Conservation (phyloP, 2,113 vertebrate species). For the Pygoscelis antarcticus region DNA sequence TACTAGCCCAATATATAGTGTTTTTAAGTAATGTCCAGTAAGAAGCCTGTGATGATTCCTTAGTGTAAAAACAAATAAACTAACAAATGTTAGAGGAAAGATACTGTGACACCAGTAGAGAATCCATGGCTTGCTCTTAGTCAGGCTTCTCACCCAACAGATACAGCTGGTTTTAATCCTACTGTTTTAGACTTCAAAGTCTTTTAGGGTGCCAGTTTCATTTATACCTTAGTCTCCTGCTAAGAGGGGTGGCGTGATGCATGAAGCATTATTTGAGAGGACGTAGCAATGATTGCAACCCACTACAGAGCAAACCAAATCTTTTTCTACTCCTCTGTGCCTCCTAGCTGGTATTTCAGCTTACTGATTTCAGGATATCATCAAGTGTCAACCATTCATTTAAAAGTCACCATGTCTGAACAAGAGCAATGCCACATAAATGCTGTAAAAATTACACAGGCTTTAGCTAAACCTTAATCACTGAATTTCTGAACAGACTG, state of each 20-base stretch:
- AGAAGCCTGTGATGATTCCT: neutral
- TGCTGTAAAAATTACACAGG: neutral
- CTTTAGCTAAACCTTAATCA: slow-evolving; percentile 23
- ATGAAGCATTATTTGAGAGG: neutral
- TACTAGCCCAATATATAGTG: neutral
- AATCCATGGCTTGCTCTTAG: neutral
- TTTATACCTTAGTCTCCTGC: neutral
- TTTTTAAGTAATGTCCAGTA: neutral
- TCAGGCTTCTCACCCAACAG: neutral
- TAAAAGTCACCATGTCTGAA: neutral
- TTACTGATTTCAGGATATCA: slow-evolving; percentile 23
- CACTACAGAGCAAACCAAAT: neutral
- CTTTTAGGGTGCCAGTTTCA: neutral
- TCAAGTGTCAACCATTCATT: neutral
- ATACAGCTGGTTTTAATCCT: neutral
- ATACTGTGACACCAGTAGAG: neutral
- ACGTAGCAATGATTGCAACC: neutral
- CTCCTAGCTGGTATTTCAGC: neutral
- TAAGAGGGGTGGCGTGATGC: rapidly evolving
- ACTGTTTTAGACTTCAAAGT: neutral
- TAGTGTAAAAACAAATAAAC: neutral
- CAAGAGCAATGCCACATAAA: neutral
- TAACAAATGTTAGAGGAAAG: neutral
- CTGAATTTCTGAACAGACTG: slow-evolving; percentile 18
- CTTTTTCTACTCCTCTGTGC: neutral